phyloP scores from a whole-genome alignment of 2,113 vertebrate species.

The Thermophis baileyi region DNA sequence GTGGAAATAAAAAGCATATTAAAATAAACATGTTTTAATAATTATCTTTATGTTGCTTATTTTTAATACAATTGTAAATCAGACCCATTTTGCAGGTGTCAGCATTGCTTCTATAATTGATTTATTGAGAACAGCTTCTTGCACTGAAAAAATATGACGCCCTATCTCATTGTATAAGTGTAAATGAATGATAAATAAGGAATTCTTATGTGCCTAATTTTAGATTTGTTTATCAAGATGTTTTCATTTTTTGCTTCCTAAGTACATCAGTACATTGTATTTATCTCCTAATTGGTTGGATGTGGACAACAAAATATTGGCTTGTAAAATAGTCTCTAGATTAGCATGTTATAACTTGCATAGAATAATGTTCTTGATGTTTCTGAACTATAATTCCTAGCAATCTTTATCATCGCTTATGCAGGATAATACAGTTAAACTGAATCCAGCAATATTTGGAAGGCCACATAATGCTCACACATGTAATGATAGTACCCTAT shows the following conservation, averaged over 20 bases:
- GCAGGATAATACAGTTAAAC: neutral
- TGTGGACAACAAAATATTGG: too few species aligned
- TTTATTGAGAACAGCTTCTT: neutral
- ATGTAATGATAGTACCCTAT: neutral
- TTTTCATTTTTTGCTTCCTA: neutral
- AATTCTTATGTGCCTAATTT: neutral
- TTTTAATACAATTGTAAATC: too few species aligned
- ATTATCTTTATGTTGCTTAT: too few species aligned
- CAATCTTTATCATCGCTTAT: neutral
- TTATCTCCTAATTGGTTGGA: too few species aligned
- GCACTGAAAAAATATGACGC: neutral
- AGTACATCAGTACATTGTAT: neutral
- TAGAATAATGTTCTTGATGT: too few species aligned
- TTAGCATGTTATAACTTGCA: too few species aligned
- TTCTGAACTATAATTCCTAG: neutral
- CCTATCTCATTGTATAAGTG: neutral
- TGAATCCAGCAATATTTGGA: too few species aligned
- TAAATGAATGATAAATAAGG: neutral
- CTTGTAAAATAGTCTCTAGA: too few species aligned
- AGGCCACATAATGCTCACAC: too few species aligned
- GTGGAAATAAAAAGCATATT: too few species aligned
- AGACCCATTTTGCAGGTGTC: neutral
- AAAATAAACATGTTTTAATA: too few species aligned
- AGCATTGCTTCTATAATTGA: neutral
- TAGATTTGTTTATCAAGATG: neutral